Percentiles rank a stretch among this genome's conserved stretches.
phyloP scores from a whole-genome alignment of 1,140 invertebrate species.

The Rhagoletis zephyria region DNA sequence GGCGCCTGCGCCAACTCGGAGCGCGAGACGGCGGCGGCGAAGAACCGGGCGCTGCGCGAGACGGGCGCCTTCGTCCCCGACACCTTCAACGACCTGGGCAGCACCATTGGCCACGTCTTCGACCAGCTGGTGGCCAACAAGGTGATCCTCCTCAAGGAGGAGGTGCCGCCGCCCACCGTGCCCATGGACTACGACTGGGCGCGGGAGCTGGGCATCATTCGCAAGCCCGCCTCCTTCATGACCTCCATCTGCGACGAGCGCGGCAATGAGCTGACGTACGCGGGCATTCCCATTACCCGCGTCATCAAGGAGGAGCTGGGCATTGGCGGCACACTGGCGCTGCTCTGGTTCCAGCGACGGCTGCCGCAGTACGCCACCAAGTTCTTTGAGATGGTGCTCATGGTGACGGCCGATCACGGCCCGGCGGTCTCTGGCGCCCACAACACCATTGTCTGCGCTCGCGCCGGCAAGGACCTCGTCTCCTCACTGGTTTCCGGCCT shows the following conservation, averaged over 20 bases:
- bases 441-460: conserved; percentile 98
- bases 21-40: conserved; percentile 92
- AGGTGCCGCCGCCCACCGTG: conserved; percentile 97
- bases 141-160: conserved; percentile 89
- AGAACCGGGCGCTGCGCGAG: conserved; percentile 88
- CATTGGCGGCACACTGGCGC: conserved; percentile 95
- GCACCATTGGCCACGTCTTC: conserved; percentile 82
- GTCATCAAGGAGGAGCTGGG: conserved; percentile 91
- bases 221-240: conserved; percentile 99
- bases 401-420: conserved; percentile 99
- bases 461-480: conserved; percentile 98
- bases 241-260: conserved; percentile 99
- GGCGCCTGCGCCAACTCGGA: conserved; percentile 97
- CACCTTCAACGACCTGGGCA: conserved; percentile 93
- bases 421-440: conserved; percentile 99
- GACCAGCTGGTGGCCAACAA: conserved; percentile 85
- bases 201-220: conserved; percentile 95
- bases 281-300: conserved; percentile 98
- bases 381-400: conserved; percentile 99
- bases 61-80: conserved; percentile 92
- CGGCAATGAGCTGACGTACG: conserved; percentile 97
- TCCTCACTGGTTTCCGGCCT: conserved; percentile 97
- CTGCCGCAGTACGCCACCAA: conserved; percentile 94
- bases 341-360: conserved; percentile 98
- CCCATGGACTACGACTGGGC: conserved; percentile 99